Conservation (phyloP, 2,888 invertebrate genomes). For the Toxonevra muliebris region DNA sequence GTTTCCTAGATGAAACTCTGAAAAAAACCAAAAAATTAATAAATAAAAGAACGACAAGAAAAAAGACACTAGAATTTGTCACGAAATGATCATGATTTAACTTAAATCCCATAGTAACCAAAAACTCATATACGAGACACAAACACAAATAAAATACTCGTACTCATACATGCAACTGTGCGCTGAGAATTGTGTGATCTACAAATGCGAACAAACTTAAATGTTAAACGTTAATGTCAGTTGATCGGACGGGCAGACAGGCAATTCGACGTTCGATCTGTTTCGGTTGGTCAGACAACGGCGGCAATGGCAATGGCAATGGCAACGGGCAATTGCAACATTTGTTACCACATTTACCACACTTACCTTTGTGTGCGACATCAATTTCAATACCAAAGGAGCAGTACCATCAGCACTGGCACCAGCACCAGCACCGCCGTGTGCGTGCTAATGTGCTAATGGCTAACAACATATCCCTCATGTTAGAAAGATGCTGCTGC, state of each 20-base stretch:
- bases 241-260: background rate
- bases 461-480: conserved; percentile 12
- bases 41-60: conserved; percentile 30
- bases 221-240: background rate
- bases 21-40: background rate
- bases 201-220: conserved; percentile 20
- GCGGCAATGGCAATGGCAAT: no score
- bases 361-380: no score
- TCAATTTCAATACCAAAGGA: no score
- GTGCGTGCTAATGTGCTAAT: conserved; percentile 25
- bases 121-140: background rate
- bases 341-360: no score
- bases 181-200: conserved; percentile 23
- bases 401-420: no score
- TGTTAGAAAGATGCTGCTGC: background rate
- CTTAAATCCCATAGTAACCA: conserved; percentile 6
- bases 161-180: conserved; percentile 12
- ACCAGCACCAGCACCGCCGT: background rate
- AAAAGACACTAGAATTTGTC: conserved; percentile 59
- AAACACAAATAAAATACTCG: no score
- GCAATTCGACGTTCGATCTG: no score
- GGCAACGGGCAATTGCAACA: no score
- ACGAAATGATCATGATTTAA: conserved; percentile 55
- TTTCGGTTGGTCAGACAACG: no score
- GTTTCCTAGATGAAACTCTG: no score